These are phyloP conservation scores for Calonectris borealis DNA, from an alignment of 2,113 vertebrate genomes.

Conservation along the genomic window DNA sequence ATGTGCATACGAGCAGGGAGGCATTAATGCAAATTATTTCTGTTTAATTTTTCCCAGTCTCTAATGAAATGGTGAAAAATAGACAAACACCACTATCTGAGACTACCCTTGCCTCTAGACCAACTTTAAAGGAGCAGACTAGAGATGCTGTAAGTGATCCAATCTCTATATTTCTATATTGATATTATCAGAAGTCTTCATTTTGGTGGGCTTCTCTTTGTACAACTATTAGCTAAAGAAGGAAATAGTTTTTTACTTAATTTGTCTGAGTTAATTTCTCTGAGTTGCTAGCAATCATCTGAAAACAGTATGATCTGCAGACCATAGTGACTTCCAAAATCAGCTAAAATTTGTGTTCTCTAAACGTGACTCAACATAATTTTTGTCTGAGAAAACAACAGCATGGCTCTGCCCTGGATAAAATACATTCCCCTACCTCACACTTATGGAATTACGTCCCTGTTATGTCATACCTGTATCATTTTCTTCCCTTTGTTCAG, in stretches of 20 bases:
- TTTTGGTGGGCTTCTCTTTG: background rate
- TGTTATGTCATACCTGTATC: background rate
- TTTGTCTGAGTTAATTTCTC: background rate
- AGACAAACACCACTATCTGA: background rate
- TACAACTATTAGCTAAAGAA: background rate
- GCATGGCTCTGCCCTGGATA: background rate
- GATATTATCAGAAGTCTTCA: background rate
- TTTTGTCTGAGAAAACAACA: background rate
- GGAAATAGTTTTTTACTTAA: background rate
- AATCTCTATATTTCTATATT: background rate
- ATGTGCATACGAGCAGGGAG: rapidly evolving
- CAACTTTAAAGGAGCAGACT: background rate
- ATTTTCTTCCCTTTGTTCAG: background rate
- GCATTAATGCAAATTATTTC: background rate
- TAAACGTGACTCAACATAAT: background rate
- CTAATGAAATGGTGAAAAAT: background rate
- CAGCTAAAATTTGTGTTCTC: background rate
- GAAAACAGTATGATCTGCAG: background rate
- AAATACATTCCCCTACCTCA: background rate
- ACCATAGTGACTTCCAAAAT: background rate
- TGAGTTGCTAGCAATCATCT: background rate
- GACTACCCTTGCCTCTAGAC: background rate
- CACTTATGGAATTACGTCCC: background rate
- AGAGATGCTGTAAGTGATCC: background rate
- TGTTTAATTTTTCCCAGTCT: background rate